A percentile compares a stretch with the other conserved stretches of the same genome.
phyloP scores from a whole-genome alignment of 2,113 vertebrate genomes.

The Engystomops pustulosus region DNA sequence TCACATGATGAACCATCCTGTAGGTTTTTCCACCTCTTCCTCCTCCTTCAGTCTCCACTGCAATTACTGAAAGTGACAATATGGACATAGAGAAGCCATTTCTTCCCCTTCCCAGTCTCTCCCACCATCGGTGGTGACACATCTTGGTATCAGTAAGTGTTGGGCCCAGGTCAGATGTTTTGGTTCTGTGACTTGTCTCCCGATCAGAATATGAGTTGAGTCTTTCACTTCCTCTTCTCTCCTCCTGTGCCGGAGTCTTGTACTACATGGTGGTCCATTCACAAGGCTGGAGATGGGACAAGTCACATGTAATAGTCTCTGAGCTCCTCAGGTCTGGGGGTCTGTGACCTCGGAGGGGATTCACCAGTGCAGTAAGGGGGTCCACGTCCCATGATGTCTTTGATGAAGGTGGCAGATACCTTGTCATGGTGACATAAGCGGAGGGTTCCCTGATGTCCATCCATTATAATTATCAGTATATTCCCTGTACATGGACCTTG shows the following conservation, averaged over 20 bases:
- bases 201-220: not conserved
- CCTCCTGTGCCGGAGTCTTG: too few species aligned
- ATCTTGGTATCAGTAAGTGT: too few species aligned
- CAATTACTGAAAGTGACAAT: not conserved
- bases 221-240: not conserved
- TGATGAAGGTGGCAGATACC: not conserved
- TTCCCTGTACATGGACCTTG: not conserved
- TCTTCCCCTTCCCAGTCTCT: not conserved
- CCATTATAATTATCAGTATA: not conserved
- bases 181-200: not conserved
- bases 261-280: not conserved
- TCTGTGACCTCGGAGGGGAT: too few species aligned
- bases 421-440: not conserved
- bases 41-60: not conserved
- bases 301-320: not conserved
- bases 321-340: not conserved
- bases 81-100: not conserved
- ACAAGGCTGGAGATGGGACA: not conserved
- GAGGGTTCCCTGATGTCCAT: not conserved
- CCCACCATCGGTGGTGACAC: not conserved
- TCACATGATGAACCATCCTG: not conserved
- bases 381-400: not conserved
- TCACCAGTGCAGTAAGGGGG: not conserved
- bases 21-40: too few species aligned
- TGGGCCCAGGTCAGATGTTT: not conserved